Evolutionary conservation across 2,113 vertebrate species (phyloP).

Genomic region (Aptenodytes forsteri): DNA sequence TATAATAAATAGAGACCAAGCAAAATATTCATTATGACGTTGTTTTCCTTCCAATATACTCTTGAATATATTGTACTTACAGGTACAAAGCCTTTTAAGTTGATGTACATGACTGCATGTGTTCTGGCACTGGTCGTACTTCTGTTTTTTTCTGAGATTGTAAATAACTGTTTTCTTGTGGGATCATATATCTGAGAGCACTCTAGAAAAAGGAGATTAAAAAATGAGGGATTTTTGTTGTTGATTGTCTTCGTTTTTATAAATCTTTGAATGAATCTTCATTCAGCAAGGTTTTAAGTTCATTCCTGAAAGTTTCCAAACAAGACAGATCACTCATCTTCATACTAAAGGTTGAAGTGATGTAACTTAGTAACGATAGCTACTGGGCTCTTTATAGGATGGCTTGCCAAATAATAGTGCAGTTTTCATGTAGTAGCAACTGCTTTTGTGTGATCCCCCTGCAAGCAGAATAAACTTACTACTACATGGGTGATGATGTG

Average conservation of each 20-base stretch:
- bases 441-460: not conserved
- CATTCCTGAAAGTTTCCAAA: not conserved
- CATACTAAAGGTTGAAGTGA: not conserved
- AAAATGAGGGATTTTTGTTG: not conserved
- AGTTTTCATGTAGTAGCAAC: not conserved
- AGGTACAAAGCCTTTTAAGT: not conserved
- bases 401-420: not conserved
- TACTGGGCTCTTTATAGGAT: not conserved
- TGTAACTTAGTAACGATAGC: not conserved
- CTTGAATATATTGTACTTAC: not conserved
- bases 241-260: not conserved
- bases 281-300: not conserved
- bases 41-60: not conserved
- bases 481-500: not conserved
- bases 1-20: not conserved
- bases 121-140: not conserved
- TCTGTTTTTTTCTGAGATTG: not conserved
- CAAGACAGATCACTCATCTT: not conserved
- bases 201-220: not conserved
- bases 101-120: not conserved
- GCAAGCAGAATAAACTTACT: not conserved
- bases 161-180: not conserved
- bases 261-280: not conserved
- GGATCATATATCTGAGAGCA: not conserved
- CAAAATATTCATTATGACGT: not conserved